phyloP scores from a whole-genome alignment of 2,888 invertebrate species.

The Lomographa bimaculata region DNA sequence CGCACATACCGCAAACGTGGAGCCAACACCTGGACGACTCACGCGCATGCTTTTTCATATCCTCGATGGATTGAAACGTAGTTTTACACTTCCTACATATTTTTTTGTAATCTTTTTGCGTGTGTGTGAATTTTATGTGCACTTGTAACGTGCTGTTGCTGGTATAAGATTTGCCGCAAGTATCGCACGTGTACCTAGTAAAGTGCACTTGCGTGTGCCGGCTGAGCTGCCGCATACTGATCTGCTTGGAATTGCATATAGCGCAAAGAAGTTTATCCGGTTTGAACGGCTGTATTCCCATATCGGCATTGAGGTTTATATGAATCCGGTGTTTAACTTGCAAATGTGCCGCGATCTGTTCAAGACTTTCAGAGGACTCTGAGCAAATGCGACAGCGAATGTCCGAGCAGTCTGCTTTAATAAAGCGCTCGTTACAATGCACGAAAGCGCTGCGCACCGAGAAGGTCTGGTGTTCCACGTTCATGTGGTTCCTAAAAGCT shows the following conservation, averaged over 20 bases:
- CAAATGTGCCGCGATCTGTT: conserved; percentile 59
- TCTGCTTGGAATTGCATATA: conserved; percentile 55
- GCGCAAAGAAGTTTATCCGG: conserved; percentile 59
- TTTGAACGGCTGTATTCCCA: conserved; percentile 67
- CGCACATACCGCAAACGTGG: conserved; percentile 62
- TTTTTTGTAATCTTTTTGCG: conserved; percentile 43
- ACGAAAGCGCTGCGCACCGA: conserved; percentile 60
- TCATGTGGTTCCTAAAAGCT: conserved; percentile 65
- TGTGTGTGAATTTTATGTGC: conserved; percentile 61
- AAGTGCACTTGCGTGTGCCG: conserved; percentile 70
- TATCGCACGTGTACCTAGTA: conserved; percentile 65
- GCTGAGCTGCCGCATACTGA: conserved; percentile 61
- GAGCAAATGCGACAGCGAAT: conserved; percentile 64
- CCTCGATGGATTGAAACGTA: conserved; percentile 55
- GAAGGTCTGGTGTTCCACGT: conserved; percentile 59
- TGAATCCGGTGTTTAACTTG: conserved; percentile 51
- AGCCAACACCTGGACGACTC: conserved; percentile 61
- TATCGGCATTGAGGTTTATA: conserved; percentile 47
- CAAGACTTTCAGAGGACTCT: conserved; percentile 44
- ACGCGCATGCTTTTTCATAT: conserved; percentile 55
- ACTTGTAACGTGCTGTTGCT: conserved; percentile 59
- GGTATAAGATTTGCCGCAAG: conserved; percentile 69
- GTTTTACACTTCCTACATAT: conserved; percentile 67
- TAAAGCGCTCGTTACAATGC: conserved; percentile 62
- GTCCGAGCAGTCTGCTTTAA: conserved; percentile 68